Percentiles rank a stretch among this genome's conserved stretches.
Evolutionary conservation across 2,797 vertebrate genomes (phyloP).

Genomic region (Pipistrellus pygmaeus): DNA sequence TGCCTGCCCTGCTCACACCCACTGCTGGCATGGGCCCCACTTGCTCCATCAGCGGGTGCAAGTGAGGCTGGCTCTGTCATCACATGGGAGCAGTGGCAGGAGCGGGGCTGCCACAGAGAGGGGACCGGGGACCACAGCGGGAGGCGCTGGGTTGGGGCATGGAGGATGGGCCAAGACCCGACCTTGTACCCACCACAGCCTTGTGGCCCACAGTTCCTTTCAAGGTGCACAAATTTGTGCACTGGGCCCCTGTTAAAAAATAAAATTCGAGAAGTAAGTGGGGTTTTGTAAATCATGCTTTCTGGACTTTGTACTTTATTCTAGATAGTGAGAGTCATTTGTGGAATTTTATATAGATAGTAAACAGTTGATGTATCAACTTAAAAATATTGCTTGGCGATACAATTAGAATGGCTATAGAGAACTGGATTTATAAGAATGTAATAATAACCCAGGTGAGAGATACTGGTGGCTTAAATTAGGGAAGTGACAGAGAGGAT

Average conservation of each 20-base stretch:
- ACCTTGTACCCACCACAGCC: too few relatives aligned
- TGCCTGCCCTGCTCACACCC: too few relatives aligned
- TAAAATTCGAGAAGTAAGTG: slow-evolving; percentile 7
- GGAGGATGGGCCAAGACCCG: too few relatives aligned
- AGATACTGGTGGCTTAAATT: neutral
- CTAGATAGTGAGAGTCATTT: neutral
- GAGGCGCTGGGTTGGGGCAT: too few relatives aligned
- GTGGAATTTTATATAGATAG: neutral
- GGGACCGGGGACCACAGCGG: too few relatives aligned
- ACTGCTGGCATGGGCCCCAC: too few relatives aligned
- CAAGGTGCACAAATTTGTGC: too few relatives aligned
- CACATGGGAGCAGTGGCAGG: too few relatives aligned
- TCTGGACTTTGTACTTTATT: slow-evolving; percentile 9
- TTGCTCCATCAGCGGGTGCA: rapidly evolving
- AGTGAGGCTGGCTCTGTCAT: too few relatives aligned
- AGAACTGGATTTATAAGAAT: neutral
- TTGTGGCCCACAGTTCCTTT: too few relatives aligned
- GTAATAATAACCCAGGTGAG: neutral
- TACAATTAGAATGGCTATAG: neutral
- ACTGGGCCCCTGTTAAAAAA: neutral
- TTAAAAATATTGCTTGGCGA: neutral
- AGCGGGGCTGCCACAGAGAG: too few relatives aligned
- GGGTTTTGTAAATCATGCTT: slow-evolving; percentile 4
- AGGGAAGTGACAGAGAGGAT: neutral
- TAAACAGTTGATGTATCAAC: neutral